Conservation (phyloP, 2,888 invertebrate species). For the Endotricha flammealis region DNA sequence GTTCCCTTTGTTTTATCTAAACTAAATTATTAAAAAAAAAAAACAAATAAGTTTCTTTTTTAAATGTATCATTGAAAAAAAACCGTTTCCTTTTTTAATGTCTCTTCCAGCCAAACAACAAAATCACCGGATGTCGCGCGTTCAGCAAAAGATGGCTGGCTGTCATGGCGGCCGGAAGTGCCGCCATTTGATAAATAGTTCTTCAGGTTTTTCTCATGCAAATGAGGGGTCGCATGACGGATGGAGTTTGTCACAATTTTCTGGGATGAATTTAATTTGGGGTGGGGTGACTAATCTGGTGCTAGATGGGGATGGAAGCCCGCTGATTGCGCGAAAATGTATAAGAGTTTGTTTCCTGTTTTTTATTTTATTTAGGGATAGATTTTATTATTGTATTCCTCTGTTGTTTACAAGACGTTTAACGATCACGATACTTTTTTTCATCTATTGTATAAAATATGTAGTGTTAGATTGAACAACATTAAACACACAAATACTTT, state of each 20-base stretch:
- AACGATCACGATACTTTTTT: no score
- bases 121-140: constrained; percentile 37
- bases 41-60: no score
- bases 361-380: constrained; percentile 22
- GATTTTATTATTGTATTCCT: constrained; percentile 7
- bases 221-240: constrained; percentile 75
- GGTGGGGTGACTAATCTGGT: constrained; percentile 58
- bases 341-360: constrained; percentile 19
- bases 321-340: constrained; percentile 30
- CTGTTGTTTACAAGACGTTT: no score
- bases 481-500: no score
- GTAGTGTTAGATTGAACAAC: no score
- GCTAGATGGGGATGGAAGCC: constrained; percentile 35
- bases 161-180: constrained; percentile 73
- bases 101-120: constrained; percentile 25
- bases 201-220: constrained; percentile 78
- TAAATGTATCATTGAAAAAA: no score
- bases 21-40: no score
- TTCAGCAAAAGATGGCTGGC: constrained; percentile 65
- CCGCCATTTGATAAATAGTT: constrained; percentile 77
- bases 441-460: no score
- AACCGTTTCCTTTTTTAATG: no score
- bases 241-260: constrained; percentile 75
- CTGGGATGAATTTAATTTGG: constrained; percentile 75
- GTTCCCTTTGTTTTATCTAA: no score